Conservation (phyloP, 2,113 vertebrate species). For the Boleophthalmus pectinirostris region DNA sequence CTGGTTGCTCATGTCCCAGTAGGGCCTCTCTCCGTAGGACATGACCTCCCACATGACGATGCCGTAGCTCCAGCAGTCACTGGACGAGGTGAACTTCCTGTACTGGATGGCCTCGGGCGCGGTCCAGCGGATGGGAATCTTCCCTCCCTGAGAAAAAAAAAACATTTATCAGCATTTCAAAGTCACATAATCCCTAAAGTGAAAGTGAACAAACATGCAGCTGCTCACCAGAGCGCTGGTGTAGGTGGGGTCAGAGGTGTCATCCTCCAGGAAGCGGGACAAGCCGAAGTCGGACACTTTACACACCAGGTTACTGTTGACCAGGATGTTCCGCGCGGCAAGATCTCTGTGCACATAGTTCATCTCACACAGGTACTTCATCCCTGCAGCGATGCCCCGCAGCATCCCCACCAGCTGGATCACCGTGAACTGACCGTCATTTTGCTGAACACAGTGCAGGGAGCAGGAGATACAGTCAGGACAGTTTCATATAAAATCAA, state of each 20-base stretch:
- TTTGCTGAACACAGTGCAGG: constrained; percentile 81
- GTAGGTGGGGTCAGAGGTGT: constrained; percentile 96
- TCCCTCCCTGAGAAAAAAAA: constrained; percentile 69
- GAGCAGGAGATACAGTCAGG: neutral
- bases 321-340: constrained; percentile 93
- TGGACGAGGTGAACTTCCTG: constrained; percentile 81
- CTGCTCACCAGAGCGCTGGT: constrained; percentile 90
- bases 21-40: constrained; percentile 81
- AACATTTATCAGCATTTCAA: neutral
- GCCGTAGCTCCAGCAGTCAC: constrained; percentile 82
- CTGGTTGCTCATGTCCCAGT: constrained; percentile 84
- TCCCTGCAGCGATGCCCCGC: constrained; percentile 90
- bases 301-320: constrained; percentile 97
- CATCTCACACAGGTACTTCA: constrained; percentile 97
- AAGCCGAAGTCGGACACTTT: constrained; percentile 96
- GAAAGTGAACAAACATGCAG: too few species aligned
- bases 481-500: neutral
- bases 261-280: constrained; percentile 93
- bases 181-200: too few species aligned
- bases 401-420: constrained; percentile 98
- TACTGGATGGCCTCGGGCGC: constrained; percentile 82
- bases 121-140: constrained; percentile 81
- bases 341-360: constrained; percentile 96
- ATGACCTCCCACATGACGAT: constrained; percentile 84
- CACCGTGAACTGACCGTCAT: constrained; percentile 94